A percentile compares a stretch with the other conserved stretches of the same genome.
Evolutionary conservation across 2,888 invertebrate genomes (phyloP).

Genomic region (Lasioglossum zephyrum): DNA sequence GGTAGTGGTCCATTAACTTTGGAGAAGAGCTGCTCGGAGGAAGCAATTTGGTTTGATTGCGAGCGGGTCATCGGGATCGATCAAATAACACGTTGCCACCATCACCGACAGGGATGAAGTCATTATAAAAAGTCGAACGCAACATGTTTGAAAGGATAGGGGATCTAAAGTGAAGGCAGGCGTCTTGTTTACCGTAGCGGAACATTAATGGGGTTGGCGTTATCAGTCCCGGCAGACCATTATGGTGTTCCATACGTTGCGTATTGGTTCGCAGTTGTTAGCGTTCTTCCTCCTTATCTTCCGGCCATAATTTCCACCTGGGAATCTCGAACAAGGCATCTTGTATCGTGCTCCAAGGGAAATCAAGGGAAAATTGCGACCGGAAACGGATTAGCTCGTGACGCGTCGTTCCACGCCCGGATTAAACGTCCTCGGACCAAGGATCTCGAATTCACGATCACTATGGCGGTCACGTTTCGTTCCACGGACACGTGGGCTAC

Average conservation of each 20-base stretch:
- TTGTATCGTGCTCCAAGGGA: neutral
- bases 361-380: neutral
- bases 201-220: constrained; percentile 56
- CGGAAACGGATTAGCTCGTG: constrained; percentile 29
- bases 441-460: constrained; percentile 39
- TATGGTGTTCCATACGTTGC: constrained; percentile 18
- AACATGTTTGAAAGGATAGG: constrained; percentile 27
- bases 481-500: constrained; percentile 48
- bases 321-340: constrained; percentile 5
- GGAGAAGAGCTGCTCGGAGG: constrained; percentile 21
- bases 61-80: constrained; percentile 61
- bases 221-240: constrained; percentile 46
- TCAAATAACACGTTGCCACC: constrained; percentile 76
- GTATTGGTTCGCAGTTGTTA: neutral
- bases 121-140: constrained; percentile 67
- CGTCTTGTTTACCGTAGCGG: constrained; percentile 65
- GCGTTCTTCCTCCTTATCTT: constrained; percentile 14
- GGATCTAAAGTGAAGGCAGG: constrained; percentile 57
- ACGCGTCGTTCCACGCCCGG: constrained; percentile 21
- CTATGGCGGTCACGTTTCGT: constrained; percentile 69
- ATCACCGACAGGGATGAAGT: constrained; percentile 69
- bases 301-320: constrained; percentile 28
- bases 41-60: constrained; percentile 63
- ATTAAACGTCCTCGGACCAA: constrained; percentile 35
- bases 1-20: constrained; percentile 55